phyloP scores from a whole-genome alignment of 1,140 invertebrate genomes.

The Dinoponera quadriceps region DNA sequence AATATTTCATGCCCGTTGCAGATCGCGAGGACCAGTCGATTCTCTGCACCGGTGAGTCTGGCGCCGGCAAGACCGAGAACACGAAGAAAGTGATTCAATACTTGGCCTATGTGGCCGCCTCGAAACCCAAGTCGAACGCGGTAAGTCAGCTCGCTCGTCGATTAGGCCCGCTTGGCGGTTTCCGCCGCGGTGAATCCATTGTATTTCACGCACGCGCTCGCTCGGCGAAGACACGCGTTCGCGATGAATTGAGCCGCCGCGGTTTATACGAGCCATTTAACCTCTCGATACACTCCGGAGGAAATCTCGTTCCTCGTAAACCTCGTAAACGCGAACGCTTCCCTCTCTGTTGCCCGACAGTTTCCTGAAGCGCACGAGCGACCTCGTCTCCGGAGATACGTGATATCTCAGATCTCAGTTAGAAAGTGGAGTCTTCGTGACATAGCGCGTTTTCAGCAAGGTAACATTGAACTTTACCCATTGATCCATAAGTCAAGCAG shows the following conservation, averaged over 20 bases:
- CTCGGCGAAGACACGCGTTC: constrained; percentile 30
- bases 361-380: background rate
- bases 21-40: constrained; percentile 99
- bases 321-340: constrained; percentile 20
- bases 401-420: background rate
- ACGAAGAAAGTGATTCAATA: constrained; percentile 99
- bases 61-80: constrained; percentile 99
- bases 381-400: constrained; percentile 9
- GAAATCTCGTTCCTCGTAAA: constrained; percentile 2
- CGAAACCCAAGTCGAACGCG: constrained; percentile 96
- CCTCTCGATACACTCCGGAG: background rate
- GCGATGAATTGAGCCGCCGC: constrained; percentile 26
- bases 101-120: constrained; percentile 98
- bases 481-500: background rate
- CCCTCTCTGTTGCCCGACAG: background rate
- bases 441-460: background rate
- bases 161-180: background rate
- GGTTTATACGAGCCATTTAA: constrained; percentile 45
- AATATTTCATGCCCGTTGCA: constrained; percentile 85
- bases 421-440: background rate
- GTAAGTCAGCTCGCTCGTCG: constrained; percentile 87
- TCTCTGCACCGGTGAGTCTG: constrained; percentile 99
- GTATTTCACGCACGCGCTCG: constrained; percentile 18
- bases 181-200: constrained; percentile 30
- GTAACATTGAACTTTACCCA: background rate